Evolutionary conservation across 1,140 invertebrate genomes (phyloP), one percentile per base, ranked within the genome.

Genomic region (Centruroides vittatus): DNA sequence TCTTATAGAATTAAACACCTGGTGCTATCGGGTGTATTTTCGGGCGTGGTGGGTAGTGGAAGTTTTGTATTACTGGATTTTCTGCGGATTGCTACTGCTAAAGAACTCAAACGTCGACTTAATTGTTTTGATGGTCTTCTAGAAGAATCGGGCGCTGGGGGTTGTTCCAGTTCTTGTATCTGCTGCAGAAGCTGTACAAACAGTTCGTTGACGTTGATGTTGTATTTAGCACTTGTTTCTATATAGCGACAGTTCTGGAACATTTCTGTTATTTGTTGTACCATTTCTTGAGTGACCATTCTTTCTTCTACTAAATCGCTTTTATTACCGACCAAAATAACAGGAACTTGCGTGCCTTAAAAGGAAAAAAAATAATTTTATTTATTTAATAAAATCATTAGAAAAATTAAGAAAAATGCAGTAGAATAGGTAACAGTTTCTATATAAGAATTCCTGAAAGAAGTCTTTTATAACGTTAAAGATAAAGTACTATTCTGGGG

Each of bases 181-280:
- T 60, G 34, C 49, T 58, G 58, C 41, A 72, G 62, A 0, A 72
- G 64, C 54, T 71, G 65, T 35, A 68, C 60, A 56, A 72, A 72
- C 0, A 71, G 65, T 34, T 70, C 66, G 3, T 57, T 64, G 0
- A 72, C 70, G 59, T 71, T 71, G 46, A 68, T 66, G 63, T 71
- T 69, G 49, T 67, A 70, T 56, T 72, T 72, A 49, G 70, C 70
- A 5, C 67, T 69, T 3, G 70, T 70, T 57, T 72, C 70, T n/a
- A 71, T 60, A 58, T 71, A 72, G 3, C 59, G 61, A 50, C 65
- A 65, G 57, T 67, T 69, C 35, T 61, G 55, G 70, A 71, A 70
- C 1, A 56, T 55, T 34, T 67, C 65, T n/a, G 41, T 53, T 52
- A 59, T 63, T 12, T 58, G 48, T 34, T 60, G 54, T 1, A 68